Conservation (phyloP, 2,113 vertebrate species). For the Lepus europaeus region DNA sequence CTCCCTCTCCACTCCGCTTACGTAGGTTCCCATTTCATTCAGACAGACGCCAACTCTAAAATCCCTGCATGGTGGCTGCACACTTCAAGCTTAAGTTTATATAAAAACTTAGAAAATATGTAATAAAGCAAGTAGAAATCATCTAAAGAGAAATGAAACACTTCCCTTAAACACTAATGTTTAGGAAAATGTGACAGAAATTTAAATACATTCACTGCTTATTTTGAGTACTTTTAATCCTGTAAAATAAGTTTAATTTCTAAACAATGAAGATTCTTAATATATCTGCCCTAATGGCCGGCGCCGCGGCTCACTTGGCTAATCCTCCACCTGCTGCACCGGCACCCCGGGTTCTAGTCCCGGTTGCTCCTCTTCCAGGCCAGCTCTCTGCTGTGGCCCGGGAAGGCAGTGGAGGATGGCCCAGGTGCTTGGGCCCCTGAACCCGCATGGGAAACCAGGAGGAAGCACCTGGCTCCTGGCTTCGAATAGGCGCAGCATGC, state of each 20-base stretch:
- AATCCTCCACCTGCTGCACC: no score
- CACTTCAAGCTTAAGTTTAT: conserved; percentile 39
- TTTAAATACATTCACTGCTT: conserved; percentile 12
- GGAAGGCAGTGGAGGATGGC: no score
- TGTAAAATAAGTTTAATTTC: not conserved
- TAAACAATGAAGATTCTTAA: not conserved
- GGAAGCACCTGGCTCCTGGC: no score
- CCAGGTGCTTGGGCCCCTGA: no score
- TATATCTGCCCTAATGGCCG: not conserved
- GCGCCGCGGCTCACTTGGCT: no score
- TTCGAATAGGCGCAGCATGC: no score
- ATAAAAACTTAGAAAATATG: not conserved
- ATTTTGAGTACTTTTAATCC: conserved; percentile 25
- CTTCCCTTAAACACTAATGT: not conserved
- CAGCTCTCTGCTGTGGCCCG: no score
- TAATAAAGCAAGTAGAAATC: not conserved
- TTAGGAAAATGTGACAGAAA: not conserved
- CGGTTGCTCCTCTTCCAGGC: no score
- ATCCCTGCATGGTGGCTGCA: not conserved
- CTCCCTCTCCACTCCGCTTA: not conserved
- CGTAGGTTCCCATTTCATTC: not conserved
- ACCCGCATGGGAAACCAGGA: no score
- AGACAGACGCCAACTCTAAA: not conserved
- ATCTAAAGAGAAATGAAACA: not conserved
- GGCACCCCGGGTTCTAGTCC: no score